Evolutionary conservation across 2,888 invertebrate species (phyloP), one percentile per base, ranked within the genome.

Genomic region (Frankliniella intonsa): DNA sequence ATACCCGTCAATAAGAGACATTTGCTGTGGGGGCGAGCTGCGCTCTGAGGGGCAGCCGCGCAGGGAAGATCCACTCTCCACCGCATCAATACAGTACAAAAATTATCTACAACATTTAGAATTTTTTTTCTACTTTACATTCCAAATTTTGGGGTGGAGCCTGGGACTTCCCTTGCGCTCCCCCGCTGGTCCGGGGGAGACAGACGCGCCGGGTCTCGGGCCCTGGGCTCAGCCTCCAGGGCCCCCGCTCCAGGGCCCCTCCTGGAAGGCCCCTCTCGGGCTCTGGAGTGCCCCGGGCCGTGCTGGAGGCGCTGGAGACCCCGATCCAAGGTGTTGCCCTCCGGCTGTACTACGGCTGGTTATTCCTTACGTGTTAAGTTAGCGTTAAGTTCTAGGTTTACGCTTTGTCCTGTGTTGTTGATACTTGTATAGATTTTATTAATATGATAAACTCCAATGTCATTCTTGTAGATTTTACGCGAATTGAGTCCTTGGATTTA

Each of bases 371-470:
- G 14, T n/a, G 14, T 62, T 62, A 62, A 62, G 62, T 62, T 62
- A 62, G 14, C n/a, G 17, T 62, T 62, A 62, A 62, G 17, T n/a
- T 17, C 14, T 62, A 62, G 62, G 62, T 62, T 11, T 62, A 62
- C 5, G 17, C 62, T 62, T 38, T 62, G 62, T 62, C 62, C 62
- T 62, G 62, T 76, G 69, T 76, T 76, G 69, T 76, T 76, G 69
- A 76, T 76, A 76, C 69, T 76, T 76, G 69, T 76, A 76, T 76
- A 76, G 69, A 76, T 76, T 76, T 76, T 76, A 76, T 76, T 76
- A 19, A 12, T 55, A 38, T 38, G 38, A 62, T 62, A n/a, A 62
- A 62, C n/a, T 62, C 62, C 62, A 62, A 62, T 62, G 62, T 62
- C 62, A 62, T 62, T 62, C n/a, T 62, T 62, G n/a, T 62, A 62